Percentiles rank a stretch among this genome's conserved stretches.
Conservation (phyloP, 2,113 vertebrate genomes). For the Callocephalon fimbriatum region DNA sequence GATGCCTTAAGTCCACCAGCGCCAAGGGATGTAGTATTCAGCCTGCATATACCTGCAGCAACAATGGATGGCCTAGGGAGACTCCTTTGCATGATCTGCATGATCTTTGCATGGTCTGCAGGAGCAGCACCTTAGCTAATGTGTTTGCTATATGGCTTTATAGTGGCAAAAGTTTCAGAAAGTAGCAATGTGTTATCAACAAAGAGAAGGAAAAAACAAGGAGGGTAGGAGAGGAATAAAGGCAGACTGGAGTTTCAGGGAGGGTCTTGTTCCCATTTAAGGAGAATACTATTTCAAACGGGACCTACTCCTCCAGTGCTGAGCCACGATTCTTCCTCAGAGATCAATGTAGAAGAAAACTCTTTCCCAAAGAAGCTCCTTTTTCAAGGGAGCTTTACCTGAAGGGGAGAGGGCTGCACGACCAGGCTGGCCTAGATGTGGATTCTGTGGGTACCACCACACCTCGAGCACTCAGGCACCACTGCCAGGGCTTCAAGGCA, state of each 20-base stretch:
- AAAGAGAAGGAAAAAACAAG: background rate
- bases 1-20: background rate
- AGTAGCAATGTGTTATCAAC: background rate
- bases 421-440: fast-evolving
- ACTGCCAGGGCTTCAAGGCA: background rate
- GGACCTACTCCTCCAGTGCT: background rate
- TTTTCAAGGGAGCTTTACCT: background rate
- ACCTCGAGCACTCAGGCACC: fast-evolving
- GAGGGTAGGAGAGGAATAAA: background rate
- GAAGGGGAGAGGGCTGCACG: background rate
- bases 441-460: background rate
- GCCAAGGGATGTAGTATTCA: background rate
- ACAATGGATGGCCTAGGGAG: background rate
- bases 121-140: background rate
- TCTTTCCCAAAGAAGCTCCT: background rate
- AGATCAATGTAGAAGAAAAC: background rate
- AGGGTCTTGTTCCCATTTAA: background rate
- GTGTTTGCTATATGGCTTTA: background rate
- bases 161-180: background rate
- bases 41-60: background rate
- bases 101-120: background rate
- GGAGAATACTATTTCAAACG: background rate
- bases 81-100: background rate
- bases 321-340: background rate
- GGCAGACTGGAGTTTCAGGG: background rate